Conservation (phyloP, 2,797 vertebrate species). For the Phataginus tricuspis region DNA sequence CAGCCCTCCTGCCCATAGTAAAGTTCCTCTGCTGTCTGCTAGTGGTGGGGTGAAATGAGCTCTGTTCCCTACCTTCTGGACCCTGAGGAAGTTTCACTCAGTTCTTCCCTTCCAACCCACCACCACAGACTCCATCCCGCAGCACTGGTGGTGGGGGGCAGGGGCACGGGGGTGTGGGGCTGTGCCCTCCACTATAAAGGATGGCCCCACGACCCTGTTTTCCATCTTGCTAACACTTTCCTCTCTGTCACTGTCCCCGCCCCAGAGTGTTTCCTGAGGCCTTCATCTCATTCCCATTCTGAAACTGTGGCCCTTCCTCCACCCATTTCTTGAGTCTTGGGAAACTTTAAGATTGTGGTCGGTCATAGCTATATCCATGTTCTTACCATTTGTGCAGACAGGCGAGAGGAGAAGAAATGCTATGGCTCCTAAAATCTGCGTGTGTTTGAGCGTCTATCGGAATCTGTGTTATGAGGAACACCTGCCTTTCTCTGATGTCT, state of each 20-base stretch:
- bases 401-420: neutral
- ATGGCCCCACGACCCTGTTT: neutral
- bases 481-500: neutral
- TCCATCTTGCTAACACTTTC: neutral
- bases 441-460: neutral
- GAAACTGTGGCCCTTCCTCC: neutral
- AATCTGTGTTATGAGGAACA: neutral
- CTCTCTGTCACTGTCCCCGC: neutral
- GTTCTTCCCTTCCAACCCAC: neutral
- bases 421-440: neutral
- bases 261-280: neutral
- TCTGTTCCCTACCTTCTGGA: neutral
- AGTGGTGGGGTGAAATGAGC: neutral
- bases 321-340: neutral
- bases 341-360: neutral
- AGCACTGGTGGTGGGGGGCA: neutral
- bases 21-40: neutral
- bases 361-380: neutral
- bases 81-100: neutral
- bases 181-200: neutral
- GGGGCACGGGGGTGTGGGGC: neutral
- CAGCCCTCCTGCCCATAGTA: neutral
- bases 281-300: neutral
- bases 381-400: neutral
- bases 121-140: fast-evolving